Evolutionary conservation across 1,140 invertebrate genomes (phyloP), one percentile per base, ranked within the genome.

Genomic region (Drosophila bifasciata): DNA sequence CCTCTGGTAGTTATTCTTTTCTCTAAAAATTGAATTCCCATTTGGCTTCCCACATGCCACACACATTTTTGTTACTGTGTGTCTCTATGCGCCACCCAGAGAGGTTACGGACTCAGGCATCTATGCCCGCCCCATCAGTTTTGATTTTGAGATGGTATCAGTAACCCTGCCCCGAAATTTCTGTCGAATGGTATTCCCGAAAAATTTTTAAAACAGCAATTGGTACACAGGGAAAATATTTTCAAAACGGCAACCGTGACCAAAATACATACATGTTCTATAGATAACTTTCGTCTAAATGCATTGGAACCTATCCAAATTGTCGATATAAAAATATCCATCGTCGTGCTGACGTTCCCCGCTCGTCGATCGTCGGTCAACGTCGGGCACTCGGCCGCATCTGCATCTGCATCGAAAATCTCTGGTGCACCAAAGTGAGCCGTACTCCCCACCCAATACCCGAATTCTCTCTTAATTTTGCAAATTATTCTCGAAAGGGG

Each of bases 281-380:
- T 89, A 88, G 80, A 86, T 81, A 86, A 86, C 78, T 90, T 75
- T 81, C 61, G 66, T 79, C 79, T 90, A 88, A 90, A 90, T 86
- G 88, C 86, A 90, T 90, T 90, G 86, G 86, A 90, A 86, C 75
- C 61, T 67, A 74, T 90, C 86, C 86, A 90, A 90, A 90, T 89
- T 79, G 81, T 73, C 67, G 78, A 81, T 86, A 90, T 90, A 90
- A 76, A 90, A 90, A 90, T 90, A 90, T 81, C 78, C 69, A 86
- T 88, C 81, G 75, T 81, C 84, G 67, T 76, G 62, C 79, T 45
- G 69, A 53, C 58, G 46, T 52, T 49, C 36, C 44, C 43, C 58
- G 41, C n/a, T 21, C 50, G 50, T 68, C 49, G 41, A 50, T 76
- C 58, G 63, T 67, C 68, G 77, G 72, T 76, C 72, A 70, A 58